These are phyloP conservation scores for Heliopora coerulea DNA, from an alignment of 92 coral and sea anemone species.

Conservation along the genomic window DNA sequence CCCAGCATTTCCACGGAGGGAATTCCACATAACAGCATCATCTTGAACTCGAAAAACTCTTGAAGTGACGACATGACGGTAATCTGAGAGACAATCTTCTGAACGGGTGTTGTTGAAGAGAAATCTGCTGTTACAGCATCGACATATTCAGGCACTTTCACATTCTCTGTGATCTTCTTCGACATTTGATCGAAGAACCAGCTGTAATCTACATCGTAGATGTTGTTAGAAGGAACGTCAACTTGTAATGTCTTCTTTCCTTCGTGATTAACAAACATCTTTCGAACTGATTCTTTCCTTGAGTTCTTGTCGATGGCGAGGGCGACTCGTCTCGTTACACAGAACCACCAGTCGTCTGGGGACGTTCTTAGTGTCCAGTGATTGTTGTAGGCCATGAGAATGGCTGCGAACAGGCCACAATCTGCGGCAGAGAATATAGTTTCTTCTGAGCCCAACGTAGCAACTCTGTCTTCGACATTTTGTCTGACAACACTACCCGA, in stretches of 20 bases:
- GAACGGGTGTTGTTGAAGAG: constrained; percentile 48
- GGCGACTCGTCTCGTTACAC: constrained; percentile 61
- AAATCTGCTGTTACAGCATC: constrained; percentile 67
- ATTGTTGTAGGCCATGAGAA: constrained; percentile 59
- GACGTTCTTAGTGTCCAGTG: constrained; percentile 69
- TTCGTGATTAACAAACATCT: constrained; percentile 60
- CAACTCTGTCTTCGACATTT: constrained; percentile 3
- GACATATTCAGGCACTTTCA: constrained; percentile 68
- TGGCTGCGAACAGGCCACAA: constrained; percentile 52
- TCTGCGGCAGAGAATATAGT: constrained; percentile 23
- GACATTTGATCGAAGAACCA: constrained; percentile 65
- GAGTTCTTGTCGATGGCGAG: constrained; percentile 57
- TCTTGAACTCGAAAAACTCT: constrained; percentile 38
- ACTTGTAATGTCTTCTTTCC: constrained; percentile 50
- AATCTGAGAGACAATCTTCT: constrained; percentile 60
- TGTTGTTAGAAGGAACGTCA: constrained; percentile 44
- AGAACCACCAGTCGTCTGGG: constrained; percentile 82
- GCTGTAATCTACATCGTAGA: constrained; percentile 59
- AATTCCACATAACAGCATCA: constrained; percentile 45
- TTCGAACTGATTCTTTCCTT: constrained; percentile 47
- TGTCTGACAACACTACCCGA: not conserved
- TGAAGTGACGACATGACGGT: constrained; percentile 60
- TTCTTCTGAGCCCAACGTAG: constrained; percentile 49
- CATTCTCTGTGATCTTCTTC: constrained; percentile 45
- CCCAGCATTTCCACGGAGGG: constrained; percentile 64